These are phyloP conservation scores for Sphaeridia pumilis DNA, from an alignment of 2,888 invertebrate species.

Conservation along the genomic window DNA sequence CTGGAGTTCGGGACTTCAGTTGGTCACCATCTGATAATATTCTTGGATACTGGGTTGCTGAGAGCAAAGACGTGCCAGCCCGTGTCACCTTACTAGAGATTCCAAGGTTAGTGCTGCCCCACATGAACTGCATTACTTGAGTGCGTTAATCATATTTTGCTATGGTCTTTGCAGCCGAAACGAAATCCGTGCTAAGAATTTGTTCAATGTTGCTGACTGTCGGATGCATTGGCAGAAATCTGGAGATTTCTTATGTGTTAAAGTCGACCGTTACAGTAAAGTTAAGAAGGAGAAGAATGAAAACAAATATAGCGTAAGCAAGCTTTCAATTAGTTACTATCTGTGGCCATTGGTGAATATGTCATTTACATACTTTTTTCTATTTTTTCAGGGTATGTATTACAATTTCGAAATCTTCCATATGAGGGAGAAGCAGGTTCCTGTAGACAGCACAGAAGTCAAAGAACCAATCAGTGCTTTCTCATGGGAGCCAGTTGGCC, in stretches of 20 bases:
- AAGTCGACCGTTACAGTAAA: slow-evolving; percentile 79
- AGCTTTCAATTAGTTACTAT: slow-evolving; percentile 2
- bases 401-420: slow-evolving; percentile 99
- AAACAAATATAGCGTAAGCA: slow-evolving; percentile 69
- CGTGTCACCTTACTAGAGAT: slow-evolving; percentile 85
- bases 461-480: slow-evolving; percentile 88
- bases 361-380: too few relatives aligned
- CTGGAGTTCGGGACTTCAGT: slow-evolving; percentile 82
- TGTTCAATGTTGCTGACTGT: slow-evolving; percentile 96
- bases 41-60: slow-evolving; percentile 96
- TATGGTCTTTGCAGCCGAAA: slow-evolving; percentile 46
- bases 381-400: slow-evolving; percentile 61
- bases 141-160: background rate
- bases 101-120: slow-evolving; percentile 50
- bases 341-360: background rate
- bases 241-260: slow-evolving; percentile 94
- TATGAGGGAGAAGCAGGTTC: slow-evolving; percentile 93
- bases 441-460: slow-evolving; percentile 93
- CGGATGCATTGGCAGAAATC: slow-evolving; percentile 98
- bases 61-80: slow-evolving; percentile 92
- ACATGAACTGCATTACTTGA: background rate
- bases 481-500: slow-evolving; percentile 96
- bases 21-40: slow-evolving; percentile 98
- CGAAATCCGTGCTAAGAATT: slow-evolving; percentile 82
- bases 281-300: slow-evolving; percentile 89